Base-by-base conservation (phyloP, 2,113 vertebrate species). In the Suncus etruscus region DNA sequence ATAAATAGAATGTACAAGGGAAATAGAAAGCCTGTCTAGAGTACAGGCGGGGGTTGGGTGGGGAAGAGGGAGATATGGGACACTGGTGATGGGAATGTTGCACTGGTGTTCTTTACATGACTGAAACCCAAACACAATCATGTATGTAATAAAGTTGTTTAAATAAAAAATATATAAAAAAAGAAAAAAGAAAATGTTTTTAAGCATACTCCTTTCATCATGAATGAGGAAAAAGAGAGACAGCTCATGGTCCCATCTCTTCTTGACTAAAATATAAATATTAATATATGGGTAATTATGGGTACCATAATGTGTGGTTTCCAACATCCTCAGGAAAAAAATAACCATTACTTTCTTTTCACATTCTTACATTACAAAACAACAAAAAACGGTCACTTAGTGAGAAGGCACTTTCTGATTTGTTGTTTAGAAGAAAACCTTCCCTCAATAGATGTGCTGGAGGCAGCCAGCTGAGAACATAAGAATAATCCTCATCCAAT, bases 281-380 rank as follows among this genome's bases (percentile, higher is more conserved):
- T 27, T 85, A 29, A 45, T 48, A 72, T 10, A 9, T 48, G 39
- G 39, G 39, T 39, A 39, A 39, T 39, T 39, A 39, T 39, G 39
- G 39, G 5, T 39, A 39, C 39, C 39, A 39, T 39, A 39, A 39
- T 39, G 39, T 39, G 18, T 6, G 14, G 22, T 22, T 87, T 11
- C 25, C 82, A 76, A 32, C 22, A 69, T 32, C 63, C 83, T 51
- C 76, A 83, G 74, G 70, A 87, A 63, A 87, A 63, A 85, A 85
- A 20, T n/a, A 58, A 68, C 11, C 20, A 39, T 72, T 63, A 66
- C 11, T 50, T 11, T 11, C 4, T 48, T n/a, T 70, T 89, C 25
- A 54, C 69, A 83, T 89, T 54, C 63, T 69, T 50, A 75, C 70
- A 45, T 47, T 63, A 73, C 6, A 31, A 77, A n/a, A 51, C 29